Percentiles rank a stretch among this genome's conserved stretches.
Evolutionary conservation across 2,888 invertebrate genomes (phyloP).

Genomic region (Machimus rusticus): DNA sequence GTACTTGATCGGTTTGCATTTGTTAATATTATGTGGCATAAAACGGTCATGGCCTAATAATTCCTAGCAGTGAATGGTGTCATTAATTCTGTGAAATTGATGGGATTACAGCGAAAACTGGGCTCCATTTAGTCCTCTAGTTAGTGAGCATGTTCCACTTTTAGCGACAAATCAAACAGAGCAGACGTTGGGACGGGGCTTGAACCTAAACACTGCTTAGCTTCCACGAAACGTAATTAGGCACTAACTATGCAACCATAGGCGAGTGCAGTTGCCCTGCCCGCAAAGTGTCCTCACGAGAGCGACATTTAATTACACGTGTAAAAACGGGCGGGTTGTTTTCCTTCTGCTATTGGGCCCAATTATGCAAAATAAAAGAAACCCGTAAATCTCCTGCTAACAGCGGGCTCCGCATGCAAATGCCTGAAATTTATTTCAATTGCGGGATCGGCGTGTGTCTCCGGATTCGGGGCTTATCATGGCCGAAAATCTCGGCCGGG

Average conservation of each 20-base stretch:
- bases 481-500: not conserved
- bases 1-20: no score
- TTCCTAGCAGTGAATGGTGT: not conserved
- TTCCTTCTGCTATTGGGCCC: not conserved
- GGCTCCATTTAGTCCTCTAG: not conserved
- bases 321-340: not conserved
- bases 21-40: no score
- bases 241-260: not conserved
- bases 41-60: no score
- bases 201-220: not conserved
- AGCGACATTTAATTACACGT: not conserved
- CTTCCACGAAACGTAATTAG: not conserved
- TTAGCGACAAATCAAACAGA: not conserved
- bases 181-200: no score
- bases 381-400: not conserved
- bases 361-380: not conserved
- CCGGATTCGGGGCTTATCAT: slow-evolving; percentile 3
- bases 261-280: not conserved
- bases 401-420: slow-evolving; percentile 5
- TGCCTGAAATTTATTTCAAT: slow-evolving; percentile 32
- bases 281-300: not conserved
- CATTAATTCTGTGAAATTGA: not conserved
- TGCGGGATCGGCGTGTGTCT: not conserved
- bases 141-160: not conserved
- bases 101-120: not conserved